Percentiles rank a stretch among this genome's conserved stretches.
Evolutionary conservation across 2,113 vertebrate species (phyloP).

Genomic region (Phylloscopus whistleri): DNA sequence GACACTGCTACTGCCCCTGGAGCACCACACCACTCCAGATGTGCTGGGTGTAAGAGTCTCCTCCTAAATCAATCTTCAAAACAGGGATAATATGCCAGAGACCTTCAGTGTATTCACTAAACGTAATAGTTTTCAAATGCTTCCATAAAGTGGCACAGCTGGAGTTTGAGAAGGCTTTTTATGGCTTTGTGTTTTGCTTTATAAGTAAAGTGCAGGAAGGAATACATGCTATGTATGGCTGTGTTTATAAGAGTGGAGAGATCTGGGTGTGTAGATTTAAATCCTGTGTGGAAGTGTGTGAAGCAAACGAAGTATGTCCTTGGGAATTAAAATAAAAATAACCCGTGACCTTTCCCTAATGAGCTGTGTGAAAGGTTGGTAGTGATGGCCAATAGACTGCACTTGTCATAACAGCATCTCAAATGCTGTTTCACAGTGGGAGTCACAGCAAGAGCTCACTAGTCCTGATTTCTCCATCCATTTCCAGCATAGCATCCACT

Average conservation of each 20-base stretch:
- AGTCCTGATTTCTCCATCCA: not conserved
- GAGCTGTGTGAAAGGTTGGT: constrained; percentile 49
- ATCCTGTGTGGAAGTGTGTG: constrained; percentile 26
- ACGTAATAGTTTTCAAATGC: constrained; percentile 52
- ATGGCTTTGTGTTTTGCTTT: constrained; percentile 34
- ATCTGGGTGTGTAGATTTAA: not conserved
- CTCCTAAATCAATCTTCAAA: constrained; percentile 19
- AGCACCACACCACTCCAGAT: not conserved
- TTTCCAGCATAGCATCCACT: not conserved
- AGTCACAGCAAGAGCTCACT: constrained; percentile 30
- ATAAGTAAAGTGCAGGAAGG: constrained; percentile 9
- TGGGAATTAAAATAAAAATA: constrained; percentile 47
- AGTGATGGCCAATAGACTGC: constrained; percentile 16
- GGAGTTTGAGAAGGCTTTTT: constrained; percentile 33
- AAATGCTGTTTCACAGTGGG: not conserved
- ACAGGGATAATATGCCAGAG: not conserved
- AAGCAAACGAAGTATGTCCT: constrained; percentile 9
- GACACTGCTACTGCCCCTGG: not conserved
- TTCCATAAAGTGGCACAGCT: constrained; percentile 44
- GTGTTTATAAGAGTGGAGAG: not conserved
- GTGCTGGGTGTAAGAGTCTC: not conserved
- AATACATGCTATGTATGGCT: not conserved
- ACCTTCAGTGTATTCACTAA: not conserved
- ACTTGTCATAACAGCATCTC: constrained; percentile 48
- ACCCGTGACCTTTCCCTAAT: constrained; percentile 37